phyloP scores from a whole-genome alignment of 2,113 vertebrate species.

The Bubalus kerabau region DNA sequence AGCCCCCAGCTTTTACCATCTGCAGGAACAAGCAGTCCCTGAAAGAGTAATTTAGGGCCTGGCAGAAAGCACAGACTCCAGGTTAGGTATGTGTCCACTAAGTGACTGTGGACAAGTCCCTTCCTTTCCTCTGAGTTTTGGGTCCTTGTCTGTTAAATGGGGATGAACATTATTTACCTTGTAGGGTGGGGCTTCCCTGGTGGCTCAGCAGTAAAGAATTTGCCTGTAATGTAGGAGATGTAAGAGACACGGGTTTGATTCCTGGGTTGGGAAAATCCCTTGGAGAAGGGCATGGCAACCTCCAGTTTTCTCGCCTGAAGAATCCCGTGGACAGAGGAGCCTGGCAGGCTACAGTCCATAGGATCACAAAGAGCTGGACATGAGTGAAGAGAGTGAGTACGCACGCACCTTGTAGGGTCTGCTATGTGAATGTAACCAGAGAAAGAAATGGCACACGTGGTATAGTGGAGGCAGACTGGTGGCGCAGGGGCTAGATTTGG shows the following conservation, averaged over 20 bases:
- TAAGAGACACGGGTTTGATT: not conserved
- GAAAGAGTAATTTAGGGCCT: not conserved
- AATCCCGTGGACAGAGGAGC: not conserved
- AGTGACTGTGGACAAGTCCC: not conserved
- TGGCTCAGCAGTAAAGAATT: not conserved
- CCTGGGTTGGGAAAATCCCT: not conserved
- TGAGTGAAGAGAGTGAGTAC: not conserved
- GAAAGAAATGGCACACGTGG: accelerated
- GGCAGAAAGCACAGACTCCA: not conserved
- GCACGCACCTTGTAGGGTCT: not conserved
- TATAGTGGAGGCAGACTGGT: not conserved
- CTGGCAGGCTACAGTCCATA: not conserved
- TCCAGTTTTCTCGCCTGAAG: not conserved
- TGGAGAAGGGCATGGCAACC: not conserved
- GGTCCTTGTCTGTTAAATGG: not conserved
- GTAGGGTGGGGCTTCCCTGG: not conserved
- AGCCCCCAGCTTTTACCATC: not conserved
- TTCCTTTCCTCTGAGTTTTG: not conserved
- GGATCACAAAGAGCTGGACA: not conserved
- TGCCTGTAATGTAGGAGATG: not conserved
- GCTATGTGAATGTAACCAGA: not conserved
- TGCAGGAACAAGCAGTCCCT: not conserved
- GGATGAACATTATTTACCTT: not conserved
- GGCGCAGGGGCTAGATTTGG: not conserved
- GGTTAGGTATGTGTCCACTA: not conserved